Base-by-base conservation (phyloP, 2,888 invertebrate genomes). In the Colostygia pectinataria region DNA sequence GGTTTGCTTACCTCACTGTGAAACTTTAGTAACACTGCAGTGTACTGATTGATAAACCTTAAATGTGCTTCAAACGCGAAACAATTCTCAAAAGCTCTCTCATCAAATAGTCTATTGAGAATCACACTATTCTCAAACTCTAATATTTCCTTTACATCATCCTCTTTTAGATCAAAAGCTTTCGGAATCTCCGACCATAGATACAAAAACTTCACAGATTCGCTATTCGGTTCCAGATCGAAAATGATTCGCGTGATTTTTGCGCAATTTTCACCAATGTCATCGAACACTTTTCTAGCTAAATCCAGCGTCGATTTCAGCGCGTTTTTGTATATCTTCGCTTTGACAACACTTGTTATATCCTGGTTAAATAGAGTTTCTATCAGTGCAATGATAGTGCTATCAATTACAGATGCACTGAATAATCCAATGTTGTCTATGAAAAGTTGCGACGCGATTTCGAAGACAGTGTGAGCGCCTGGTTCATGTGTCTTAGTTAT, bases 381-480 rank as follows among this genome's bases (percentile, higher is more conserved):
- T 0, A 70, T 14, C 4, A 69, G 8, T 6, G 56, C 45, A 1
- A 42, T 2, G 0, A 58, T 32, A 0, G 67, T 43, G 1, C 57
- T 25, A n/a, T 59, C 43, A 0, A 74, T 9, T 3, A 33, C 34
- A 0, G 43, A 27, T 0, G 55, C 39, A 0, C 65, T 55, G 14
- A 75, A 83, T 0, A 83, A 20, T 2, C 71, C 71, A 1, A 75
- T 65, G 61, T 77, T 81, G 2, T 80, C 75, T 0, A 63, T 25
- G 7, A 72, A 75, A 0, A 72, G 44, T 2, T 68, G 59, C 0
- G 66, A 39, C 1, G 77, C 66, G 0, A 29, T 52, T 14, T 73
- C 65, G 38, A 77, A 78, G 1, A 68, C 54, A 0, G 28, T 31
- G 29, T 55, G 58, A 0, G 63, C 43, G 6, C 57, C 47, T 0